A percentile compares a stretch with the other conserved stretches of the same genome.
Conservation (phyloP, 2,888 invertebrate genomes). For the Liopterus haemorrhoidalis region DNA sequence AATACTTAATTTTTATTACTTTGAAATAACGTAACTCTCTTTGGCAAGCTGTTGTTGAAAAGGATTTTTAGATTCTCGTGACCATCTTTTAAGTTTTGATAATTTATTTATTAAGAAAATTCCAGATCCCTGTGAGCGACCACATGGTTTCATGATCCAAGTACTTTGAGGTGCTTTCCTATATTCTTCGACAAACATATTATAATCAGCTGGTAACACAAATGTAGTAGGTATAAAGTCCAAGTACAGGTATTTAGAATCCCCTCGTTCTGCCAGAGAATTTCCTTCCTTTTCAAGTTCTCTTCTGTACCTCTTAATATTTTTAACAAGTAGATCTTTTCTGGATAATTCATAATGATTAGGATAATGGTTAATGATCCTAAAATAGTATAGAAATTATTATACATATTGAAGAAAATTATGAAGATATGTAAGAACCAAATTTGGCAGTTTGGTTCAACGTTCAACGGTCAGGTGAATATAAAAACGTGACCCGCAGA, state of each 20-base stretch:
- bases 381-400: slow-evolving; percentile 38
- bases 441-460: too few relatives aligned
- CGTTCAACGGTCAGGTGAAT: too few relatives aligned
- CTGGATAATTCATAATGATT: slow-evolving; percentile 93
- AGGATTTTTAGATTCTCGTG: slow-evolving; percentile 76
- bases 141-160: slow-evolving; percentile 98
- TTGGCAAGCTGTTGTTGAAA: slow-evolving; percentile 79
- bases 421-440: not conserved
- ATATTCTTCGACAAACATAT: slow-evolving; percentile 95
- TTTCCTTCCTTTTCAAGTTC: slow-evolving; percentile 89
- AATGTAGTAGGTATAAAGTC: slow-evolving; percentile 93
- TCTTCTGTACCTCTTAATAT: slow-evolving; percentile 88
- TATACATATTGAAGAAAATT: slow-evolving; percentile 3
- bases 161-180: slow-evolving; percentile 89
- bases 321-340: slow-evolving; percentile 93
- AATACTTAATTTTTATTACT: slow-evolving; percentile 60
- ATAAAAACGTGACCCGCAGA: too few relatives aligned
- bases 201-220: slow-evolving; percentile 91
- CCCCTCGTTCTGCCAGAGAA: slow-evolving; percentile 76
- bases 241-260: slow-evolving; percentile 69
- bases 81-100: slow-evolving; percentile 88
- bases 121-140: slow-evolving; percentile 90
- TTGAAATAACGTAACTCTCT: slow-evolving; percentile 93
- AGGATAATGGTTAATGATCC: slow-evolving; percentile 92
- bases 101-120: slow-evolving; percentile 94